Evolutionary conservation across 2,113 vertebrate genomes (phyloP).

Genomic region (Colistium nudipinnis): DNA sequence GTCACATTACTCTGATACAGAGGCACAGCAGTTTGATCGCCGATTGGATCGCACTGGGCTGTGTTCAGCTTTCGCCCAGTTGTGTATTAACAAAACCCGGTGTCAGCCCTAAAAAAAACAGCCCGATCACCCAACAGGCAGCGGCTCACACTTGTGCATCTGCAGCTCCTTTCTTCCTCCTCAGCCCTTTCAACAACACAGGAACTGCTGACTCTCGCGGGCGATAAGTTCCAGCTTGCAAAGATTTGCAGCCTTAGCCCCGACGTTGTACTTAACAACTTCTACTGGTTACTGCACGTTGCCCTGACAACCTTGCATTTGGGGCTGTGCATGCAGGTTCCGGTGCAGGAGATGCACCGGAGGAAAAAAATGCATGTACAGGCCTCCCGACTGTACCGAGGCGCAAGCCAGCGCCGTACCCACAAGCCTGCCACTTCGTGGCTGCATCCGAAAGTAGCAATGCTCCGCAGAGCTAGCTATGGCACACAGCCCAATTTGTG

Average conservation of each 20-base stretch:
- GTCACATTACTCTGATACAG: not conserved
- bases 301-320: slow-evolving; percentile 45
- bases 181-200: slow-evolving; percentile 37
- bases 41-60: slow-evolving; percentile 43
- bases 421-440: slow-evolving; percentile 14
- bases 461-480: not conserved
- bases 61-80: slow-evolving; percentile 6
- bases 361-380: slow-evolving; percentile 41
- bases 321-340: slow-evolving; percentile 34
- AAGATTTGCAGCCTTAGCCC: not conserved
- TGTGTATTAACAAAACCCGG: not conserved
- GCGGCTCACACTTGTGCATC: not conserved
- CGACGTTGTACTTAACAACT: not conserved
- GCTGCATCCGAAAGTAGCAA: slow-evolving; percentile 21
- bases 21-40: slow-evolving; percentile 59
- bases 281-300: slow-evolving; percentile 17
- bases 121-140: not conserved
- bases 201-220: slow-evolving; percentile 4
- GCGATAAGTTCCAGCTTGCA: slow-evolving; percentile 10
- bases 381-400: slow-evolving; percentile 43
- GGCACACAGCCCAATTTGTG: not conserved
- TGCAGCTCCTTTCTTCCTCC: not conserved
- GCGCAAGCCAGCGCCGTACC: slow-evolving; percentile 19
- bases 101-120: not conserved
- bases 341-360: slow-evolving; percentile 64